Evolutionary conservation across 2,797 vertebrate species (phyloP).

Genomic region (Lithobates sylvaticus): DNA sequence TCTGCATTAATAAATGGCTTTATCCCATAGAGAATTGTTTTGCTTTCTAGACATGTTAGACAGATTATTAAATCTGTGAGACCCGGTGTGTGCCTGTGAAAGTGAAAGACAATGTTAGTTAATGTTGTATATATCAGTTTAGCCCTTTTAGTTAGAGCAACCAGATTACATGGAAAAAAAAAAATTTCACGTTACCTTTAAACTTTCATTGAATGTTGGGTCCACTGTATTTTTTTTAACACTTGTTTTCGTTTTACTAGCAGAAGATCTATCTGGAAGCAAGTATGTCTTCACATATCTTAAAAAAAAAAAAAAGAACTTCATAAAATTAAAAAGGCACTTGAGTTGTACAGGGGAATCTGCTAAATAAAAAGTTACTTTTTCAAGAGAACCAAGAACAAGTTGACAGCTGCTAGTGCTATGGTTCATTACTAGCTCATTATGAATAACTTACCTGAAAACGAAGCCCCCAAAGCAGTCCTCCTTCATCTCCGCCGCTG

Average conservation of each 20-base stretch:
- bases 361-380: not conserved
- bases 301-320: constrained; percentile 49
- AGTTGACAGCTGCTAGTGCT: too few relatives aligned
- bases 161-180: not conserved
- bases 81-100: too few relatives aligned
- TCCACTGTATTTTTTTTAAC: constrained; percentile 84
- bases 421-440: too few relatives aligned
- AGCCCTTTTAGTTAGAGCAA: not conserved
- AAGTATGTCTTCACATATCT: constrained; percentile 90
- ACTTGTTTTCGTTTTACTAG: constrained; percentile 85
- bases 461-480: too few relatives aligned
- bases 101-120: too few relatives aligned
- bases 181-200: constrained; percentile 78
- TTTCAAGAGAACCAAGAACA: too few relatives aligned
- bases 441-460: too few relatives aligned
- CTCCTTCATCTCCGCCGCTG: too few relatives aligned
- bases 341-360: not conserved
- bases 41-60: too few relatives aligned
- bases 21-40: too few relatives aligned
- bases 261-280: constrained; percentile 81
- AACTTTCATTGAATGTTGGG: constrained; percentile 84
- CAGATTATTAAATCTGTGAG: too few relatives aligned
- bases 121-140: not conserved
- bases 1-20: too few relatives aligned
- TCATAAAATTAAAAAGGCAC: not conserved